A percentile compares a stretch with the other conserved stretches of the same genome.
These are phyloP conservation scores for Coluber constrictor DNA, from an alignment of 2,797 vertebrate genomes.

Conservation along the genomic window DNA sequence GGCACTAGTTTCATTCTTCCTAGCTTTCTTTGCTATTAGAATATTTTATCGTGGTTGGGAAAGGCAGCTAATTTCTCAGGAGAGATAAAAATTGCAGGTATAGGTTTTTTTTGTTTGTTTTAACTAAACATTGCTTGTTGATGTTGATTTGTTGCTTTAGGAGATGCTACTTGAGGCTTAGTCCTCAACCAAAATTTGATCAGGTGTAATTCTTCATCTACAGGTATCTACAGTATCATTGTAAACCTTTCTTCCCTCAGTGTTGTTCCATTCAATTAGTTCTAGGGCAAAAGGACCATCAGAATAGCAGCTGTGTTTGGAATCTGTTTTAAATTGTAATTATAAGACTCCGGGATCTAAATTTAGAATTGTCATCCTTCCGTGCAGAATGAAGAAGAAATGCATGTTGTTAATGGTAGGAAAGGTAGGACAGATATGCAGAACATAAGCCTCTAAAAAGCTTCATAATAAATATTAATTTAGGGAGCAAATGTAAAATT, in stretches of 20 bases:
- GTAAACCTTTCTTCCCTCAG: not conserved
- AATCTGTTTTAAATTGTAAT: not conserved
- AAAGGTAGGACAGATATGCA: not conserved
- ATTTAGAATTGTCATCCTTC: not conserved
- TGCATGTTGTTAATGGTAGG: not conserved
- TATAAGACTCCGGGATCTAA: not conserved
- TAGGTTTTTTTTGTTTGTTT: not conserved
- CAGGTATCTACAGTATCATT: not conserved
- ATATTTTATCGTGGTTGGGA: not conserved
- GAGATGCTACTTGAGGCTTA: not conserved
- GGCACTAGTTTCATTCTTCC: not conserved
- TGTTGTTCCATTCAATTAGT: not conserved
- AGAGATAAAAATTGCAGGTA: not conserved
- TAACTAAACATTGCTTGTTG: not conserved
- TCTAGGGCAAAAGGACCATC: not conserved
- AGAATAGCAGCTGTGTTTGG: not conserved
- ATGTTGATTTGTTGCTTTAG: not conserved
- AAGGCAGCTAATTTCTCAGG: not conserved
- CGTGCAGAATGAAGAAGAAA: not conserved
- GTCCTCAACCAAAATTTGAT: not conserved
- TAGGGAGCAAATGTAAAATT: not conserved
- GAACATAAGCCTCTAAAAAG: not conserved
- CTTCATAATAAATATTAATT: not conserved
- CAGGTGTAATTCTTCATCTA: not conserved
- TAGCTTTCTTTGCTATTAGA: not conserved